Evolutionary conservation across 2,888 invertebrate genomes (phyloP).

Genomic region (Brachycybe producta): DNA sequence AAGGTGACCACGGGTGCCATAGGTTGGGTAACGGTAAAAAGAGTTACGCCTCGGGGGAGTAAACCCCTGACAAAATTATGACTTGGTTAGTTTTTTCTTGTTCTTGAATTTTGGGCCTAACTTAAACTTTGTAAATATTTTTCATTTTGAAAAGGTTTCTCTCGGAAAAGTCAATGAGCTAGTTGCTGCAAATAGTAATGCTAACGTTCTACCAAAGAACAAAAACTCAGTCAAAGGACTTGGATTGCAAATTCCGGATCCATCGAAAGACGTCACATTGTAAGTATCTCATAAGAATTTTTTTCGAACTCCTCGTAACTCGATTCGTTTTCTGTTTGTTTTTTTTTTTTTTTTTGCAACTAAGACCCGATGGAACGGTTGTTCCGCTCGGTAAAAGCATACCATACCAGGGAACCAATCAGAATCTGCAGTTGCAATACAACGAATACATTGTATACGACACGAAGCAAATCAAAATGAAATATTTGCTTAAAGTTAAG

Average conservation of each 20-base stretch:
- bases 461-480: conserved; percentile 36
- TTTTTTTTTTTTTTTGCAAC: not conserved
- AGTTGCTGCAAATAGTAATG: conserved; percentile 33
- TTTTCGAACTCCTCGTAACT: too few relatives aligned
- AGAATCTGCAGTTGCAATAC: conserved; percentile 36
- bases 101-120: too few relatives aligned
- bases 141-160: conserved; percentile 27
- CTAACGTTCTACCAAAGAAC: conserved; percentile 33
- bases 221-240: conserved; percentile 36
- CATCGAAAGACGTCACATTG: conserved; percentile 20
- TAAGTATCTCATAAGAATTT: conserved; percentile 17
- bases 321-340: not conserved
- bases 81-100: too few relatives aligned
- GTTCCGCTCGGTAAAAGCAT: conserved; percentile 35
- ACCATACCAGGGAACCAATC: conserved; percentile 27
- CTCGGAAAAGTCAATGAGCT: conserved; percentile 35
- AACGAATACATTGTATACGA: conserved; percentile 42
- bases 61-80: too few relatives aligned
- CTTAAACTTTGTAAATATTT: conserved; percentile 3
- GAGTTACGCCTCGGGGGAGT: too few relatives aligned
- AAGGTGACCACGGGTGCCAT: too few relatives aligned
- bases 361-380: conserved; percentile 27
- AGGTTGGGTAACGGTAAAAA: too few relatives aligned
- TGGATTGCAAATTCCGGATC: conserved; percentile 34
- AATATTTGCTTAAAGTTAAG: conserved; percentile 37